Evolutionary conservation across 2,888 invertebrate species (phyloP).

Genomic region (Tiliacea citrago): DNA sequence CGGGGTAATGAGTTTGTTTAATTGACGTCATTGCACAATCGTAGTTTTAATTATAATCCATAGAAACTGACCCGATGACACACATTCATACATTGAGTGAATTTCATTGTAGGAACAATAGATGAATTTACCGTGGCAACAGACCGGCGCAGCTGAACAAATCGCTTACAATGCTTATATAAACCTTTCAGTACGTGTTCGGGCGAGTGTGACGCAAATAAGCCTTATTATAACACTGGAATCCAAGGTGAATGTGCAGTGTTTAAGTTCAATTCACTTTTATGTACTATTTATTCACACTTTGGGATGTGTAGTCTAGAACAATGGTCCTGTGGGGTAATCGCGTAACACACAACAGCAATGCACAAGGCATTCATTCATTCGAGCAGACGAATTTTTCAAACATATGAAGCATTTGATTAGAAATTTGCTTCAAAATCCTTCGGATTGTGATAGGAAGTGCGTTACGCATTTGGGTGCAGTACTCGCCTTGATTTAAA

Average conservation of each 20-base stretch:
- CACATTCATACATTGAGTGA: conserved; percentile 61
- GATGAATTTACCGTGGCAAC: conserved; percentile 58
- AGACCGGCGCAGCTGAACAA: conserved; percentile 65
- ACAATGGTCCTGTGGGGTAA: background rate
- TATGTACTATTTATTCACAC: conserved; percentile 12
- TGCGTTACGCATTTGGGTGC: too few relatives aligned
- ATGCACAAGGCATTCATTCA: too few relatives aligned
- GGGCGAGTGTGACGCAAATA: conserved; percentile 56
- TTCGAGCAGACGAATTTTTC: too few relatives aligned
- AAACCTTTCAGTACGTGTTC: conserved; percentile 55
- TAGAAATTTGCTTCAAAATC: too few relatives aligned
- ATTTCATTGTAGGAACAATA: conserved; percentile 65
- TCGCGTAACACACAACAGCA: too few relatives aligned
- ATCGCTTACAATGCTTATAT: conserved; percentile 61
- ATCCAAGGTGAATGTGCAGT: conserved; percentile 37
- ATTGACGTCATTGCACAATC: conserved; percentile 62
- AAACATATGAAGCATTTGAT: too few relatives aligned
- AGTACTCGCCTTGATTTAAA: too few relatives aligned
- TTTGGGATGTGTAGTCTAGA: background rate
- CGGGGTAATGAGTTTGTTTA: conserved; percentile 33
- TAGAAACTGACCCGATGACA: conserved; percentile 72
- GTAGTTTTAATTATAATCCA: conserved; percentile 69
- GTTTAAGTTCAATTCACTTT: conserved; percentile 20
- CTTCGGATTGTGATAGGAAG: too few relatives aligned
- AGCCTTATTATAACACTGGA: conserved; percentile 43